A percentile compares a stretch with the other conserved stretches of the same genome.
These are phyloP conservation scores for Dicrostonyx torquatus DNA, from an alignment of 2,797 vertebrate genomes.

Conservation along the genomic window DNA sequence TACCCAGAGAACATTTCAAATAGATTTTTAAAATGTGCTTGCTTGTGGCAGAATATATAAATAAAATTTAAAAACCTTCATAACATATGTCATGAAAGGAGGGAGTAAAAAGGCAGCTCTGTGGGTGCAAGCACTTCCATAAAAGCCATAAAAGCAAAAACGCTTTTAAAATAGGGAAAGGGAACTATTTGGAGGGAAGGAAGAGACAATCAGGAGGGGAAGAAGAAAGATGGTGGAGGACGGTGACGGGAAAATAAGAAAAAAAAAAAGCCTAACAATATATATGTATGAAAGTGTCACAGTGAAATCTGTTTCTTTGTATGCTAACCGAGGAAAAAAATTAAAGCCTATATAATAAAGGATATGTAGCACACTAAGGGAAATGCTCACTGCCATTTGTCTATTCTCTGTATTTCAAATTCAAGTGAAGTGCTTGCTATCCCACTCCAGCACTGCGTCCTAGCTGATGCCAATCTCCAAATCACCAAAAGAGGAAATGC, in stretches of 20 bases:
- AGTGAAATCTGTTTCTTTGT: background rate
- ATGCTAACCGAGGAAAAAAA: background rate
- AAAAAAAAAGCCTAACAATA: background rate
- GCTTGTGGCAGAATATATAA: background rate
- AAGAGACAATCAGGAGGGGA: background rate
- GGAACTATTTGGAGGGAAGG: background rate
- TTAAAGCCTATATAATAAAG: background rate
- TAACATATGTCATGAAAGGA: background rate
- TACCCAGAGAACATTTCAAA: background rate
- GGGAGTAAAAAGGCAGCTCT: background rate
- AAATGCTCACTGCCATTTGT: background rate
- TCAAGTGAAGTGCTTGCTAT: background rate
- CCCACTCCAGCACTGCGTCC: background rate
- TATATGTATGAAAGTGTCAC: background rate
- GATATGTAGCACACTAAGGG: background rate
- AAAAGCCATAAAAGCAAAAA: background rate
- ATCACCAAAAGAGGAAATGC: background rate
- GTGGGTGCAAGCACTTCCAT: background rate
- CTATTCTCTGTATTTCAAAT: background rate
- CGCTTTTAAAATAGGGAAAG: background rate
- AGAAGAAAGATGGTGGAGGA: background rate
- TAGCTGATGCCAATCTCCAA: background rate
- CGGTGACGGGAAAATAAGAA: background rate
- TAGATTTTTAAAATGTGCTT: constrained; percentile 8
- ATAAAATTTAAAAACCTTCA: background rate